Conservation (phyloP, 2,888 invertebrate species). For the Pharmacophagus antenor region DNA sequence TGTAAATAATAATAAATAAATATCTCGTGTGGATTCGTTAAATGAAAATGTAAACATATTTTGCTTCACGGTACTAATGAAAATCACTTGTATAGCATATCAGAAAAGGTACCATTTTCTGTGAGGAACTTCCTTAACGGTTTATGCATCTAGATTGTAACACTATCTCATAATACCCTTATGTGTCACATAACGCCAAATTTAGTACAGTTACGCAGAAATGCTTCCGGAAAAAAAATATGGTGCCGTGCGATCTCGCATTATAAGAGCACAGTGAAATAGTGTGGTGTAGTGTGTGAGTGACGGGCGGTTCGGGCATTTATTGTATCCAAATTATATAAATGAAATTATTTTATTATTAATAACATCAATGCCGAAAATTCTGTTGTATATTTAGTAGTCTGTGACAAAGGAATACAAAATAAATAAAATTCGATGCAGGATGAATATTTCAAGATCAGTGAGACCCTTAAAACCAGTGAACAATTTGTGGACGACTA, state of each 20-base stretch:
- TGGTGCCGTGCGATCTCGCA: conserved; percentile 71
- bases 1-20: too few relatives aligned
- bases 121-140: conserved; percentile 5
- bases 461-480: too few relatives aligned
- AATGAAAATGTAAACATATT: neutral
- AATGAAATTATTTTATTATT: too few relatives aligned
- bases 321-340: too few relatives aligned
- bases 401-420: too few relatives aligned
- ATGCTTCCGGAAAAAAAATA: conserved; percentile 74
- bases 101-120: neutral
- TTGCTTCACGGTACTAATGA: neutral
- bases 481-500: too few relatives aligned
- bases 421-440: too few relatives aligned
- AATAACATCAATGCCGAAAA: too few relatives aligned
- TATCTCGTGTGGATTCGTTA: neutral
- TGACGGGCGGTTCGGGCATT: conserved; percentile 28
- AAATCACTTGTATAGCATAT: neutral
- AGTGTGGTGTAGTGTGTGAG: conserved; percentile 44
- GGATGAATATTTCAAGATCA: too few relatives aligned
- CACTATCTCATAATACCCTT: conserved; percentile 53
- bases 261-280: conserved; percentile 66
- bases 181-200: conserved; percentile 57
- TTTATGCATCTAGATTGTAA: conserved; percentile 33
- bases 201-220: conserved; percentile 66
- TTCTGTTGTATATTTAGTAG: too few relatives aligned